Evolutionary conservation across 2,113 vertebrate genomes (phyloP), one percentile per base, ranked within the genome.

Genomic region (Nothoprocta pentlandii): DNA sequence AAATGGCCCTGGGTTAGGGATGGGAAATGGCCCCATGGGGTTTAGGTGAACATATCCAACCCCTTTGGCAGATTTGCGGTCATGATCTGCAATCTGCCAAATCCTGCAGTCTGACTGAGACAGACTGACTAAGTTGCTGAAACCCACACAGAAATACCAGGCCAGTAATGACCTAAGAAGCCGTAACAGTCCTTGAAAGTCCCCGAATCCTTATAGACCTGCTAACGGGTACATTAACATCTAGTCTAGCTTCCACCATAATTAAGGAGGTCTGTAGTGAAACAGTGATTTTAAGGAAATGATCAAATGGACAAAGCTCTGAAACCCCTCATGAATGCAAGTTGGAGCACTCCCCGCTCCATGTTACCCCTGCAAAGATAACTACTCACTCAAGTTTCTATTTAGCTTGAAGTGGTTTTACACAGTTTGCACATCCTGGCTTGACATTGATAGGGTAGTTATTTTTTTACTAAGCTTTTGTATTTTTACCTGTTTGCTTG

Each of bases 401-500:
- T 84, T 95, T 91, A 89, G 70, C 78, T 70, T 89, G 78, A 80
- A 79, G 22, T n/a, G 62, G 49, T 53, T 21, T 53, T 21, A 32
- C 19, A 41, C 10, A 64, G 34, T 23, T 14, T 49, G 10, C 58
- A 10, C 6, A 8, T 53, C 81, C 23, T 67, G 30, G 17, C 26
- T 75, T 54, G 70, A 63, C 23, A 12, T 73, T 78, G 47, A 51
- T 77, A 47, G 56, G 17, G 34, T 66, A 47, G 47, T 54, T 80
- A 61, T 89, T 67, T 87, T 87, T 94, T 93, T 80, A 77, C 71
- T 66, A 20, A 83, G 9, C 46, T 78, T 23, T 63, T 67, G 9
- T 36, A 61, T 32, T 53, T 91, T 93, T 63, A 59, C 14, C 73
- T 69, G 42, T 10, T 4, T 8, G 42, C 63, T 23, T 10, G 5